Evolutionary conservation across 2,888 invertebrate genomes (phyloP), one percentile per base, ranked within the genome.

Genomic region (Euzophera pinguis): DNA sequence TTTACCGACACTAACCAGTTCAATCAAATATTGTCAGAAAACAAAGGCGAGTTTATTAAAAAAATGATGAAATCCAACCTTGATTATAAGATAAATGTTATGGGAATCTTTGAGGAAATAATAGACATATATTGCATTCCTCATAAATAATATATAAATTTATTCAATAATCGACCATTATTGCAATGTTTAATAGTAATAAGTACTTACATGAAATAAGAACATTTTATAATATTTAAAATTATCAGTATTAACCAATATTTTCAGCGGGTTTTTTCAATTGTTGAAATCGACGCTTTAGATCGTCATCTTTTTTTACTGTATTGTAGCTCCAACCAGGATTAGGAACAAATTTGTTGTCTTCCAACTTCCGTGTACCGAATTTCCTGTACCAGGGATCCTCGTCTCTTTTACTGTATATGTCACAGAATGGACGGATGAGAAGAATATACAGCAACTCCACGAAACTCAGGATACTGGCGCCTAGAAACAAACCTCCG

Each of bases 391-490:
- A 75, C 88, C 89, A 90, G 0, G 74, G 80, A 53, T 90, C 90
- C 12, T 85, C 78, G n/a, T 78, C 71, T n/a, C 80, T 71, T 43
- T 81, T 84, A 22, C 73, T 84, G 65, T 88, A 90, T 53, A 89
- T 81, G 53, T 88, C 85, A 59, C 83, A 89, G 59, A 89, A 86
- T 1, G 90, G 89, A 64, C 74, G 87, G 64, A 77, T 81, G 58
- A 81, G 83, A 14, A 93, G 72, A 57, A 92, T 93, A 68, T 93
- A 93, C 27, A 93, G 64, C 4, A 93, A 78, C 65, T 94, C 93
- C 9, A 93, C 92, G 61, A 93, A 92, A 63, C 93, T 93, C 0
- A 94, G 80, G n/a, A 93, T 75, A 62, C 93, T 93, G 0, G 93
- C 93, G 7, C 93, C 93, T 10, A 93, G 89, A 64, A 93, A 93